Evolutionary conservation across 2,797 vertebrate genomes (phyloP), one percentile per base, ranked within the genome.

Genomic region (Neomorphus geoffroyi): DNA sequence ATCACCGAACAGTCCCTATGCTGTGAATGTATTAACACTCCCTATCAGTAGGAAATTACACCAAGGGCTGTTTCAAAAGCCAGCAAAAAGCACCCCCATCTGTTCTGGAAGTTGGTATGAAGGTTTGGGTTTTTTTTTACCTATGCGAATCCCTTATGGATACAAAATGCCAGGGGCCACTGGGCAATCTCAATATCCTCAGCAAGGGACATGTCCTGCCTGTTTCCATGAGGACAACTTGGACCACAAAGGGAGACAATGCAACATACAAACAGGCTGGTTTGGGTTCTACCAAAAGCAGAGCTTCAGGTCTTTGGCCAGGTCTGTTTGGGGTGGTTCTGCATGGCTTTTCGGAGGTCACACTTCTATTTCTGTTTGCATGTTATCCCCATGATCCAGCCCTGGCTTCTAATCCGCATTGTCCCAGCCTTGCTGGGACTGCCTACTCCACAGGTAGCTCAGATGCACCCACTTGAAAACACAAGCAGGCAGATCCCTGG

Each of bases 1-100:
- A 1, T 1, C 61, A 5, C 60, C 10, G 14, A 60, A 21, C 3
- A 2, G 15, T 61, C 8, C 0, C 54, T 8, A 3, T 39, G 28
- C 45, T 23, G 10, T 9, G 10, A 10, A 30, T 45, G 54, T 10
- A 10, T 30, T 18, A 3, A 45, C 7, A 1, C 4, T 57, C 27
- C 70, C 43, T 13, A 4, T 10, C 18, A 3, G 41, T 1, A 45
- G 73, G 65, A 75, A 46, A 48, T 53, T 14, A 37, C 23, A 15
- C 19, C 2, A 0, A 13, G 14, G 32, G 32, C 33, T 74, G 24
- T n/a, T 57, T 78, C 77, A 82, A 58, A 92, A 74, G 35, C 39
- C 53, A 27, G 32, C 3, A 23, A 32, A 80, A 67, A 81, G 33
- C 16, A 24, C n/a, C 57, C 21, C 27, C 80, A 77, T 60, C 57